Base-by-base conservation (phyloP, 1,140 invertebrate species). In the Apis florea region DNA sequence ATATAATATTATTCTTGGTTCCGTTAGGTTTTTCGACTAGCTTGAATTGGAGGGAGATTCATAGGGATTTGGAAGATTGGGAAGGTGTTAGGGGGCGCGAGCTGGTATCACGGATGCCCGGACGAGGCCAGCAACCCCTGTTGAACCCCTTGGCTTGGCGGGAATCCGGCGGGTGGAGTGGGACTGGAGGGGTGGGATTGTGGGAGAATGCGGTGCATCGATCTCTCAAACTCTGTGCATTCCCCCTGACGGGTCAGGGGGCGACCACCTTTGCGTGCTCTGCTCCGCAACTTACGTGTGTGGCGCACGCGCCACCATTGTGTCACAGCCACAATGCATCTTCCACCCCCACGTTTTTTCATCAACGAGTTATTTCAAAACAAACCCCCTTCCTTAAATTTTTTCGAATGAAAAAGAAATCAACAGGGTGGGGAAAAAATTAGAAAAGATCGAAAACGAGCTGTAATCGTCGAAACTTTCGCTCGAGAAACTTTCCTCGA, bases 111-210 rank as follows among this genome's bases (percentile, higher is more conserved):
- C 59, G 86, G 80, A 85, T 84, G 84, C 89, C 90, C 90, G 90
- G 92, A 92, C 91, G 90, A 90, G 92, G 92, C 88, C 92, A 93
- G 91, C 91, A 92, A 93, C 93, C 93, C 92, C 90, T 90, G 90
- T 87, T 92, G 92, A 93, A 92, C 91, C 91, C 89, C 87, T 86
- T 58, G 73, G 82, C 76, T 84, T 79, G 85, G 72, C 85, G 78
- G 82, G 82, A 87, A 87, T 82, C 77, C 74, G 77, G 77, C 82
- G 74, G 31, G 83, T 80, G 70, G n/a, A n/a, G 78, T 73, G 81
- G 83, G 80, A 86, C 77, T 73, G 70, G 77, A 31, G 54, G 67
- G 80, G 61, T 40, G 64, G 79, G 17, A 31, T 77, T 86, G 85
- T 82, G 86, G 73, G 80, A 86, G 85, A 87, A 87, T 84, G 82